Conservation (phyloP, 2,113 vertebrate species). For the Caretta caretta region DNA sequence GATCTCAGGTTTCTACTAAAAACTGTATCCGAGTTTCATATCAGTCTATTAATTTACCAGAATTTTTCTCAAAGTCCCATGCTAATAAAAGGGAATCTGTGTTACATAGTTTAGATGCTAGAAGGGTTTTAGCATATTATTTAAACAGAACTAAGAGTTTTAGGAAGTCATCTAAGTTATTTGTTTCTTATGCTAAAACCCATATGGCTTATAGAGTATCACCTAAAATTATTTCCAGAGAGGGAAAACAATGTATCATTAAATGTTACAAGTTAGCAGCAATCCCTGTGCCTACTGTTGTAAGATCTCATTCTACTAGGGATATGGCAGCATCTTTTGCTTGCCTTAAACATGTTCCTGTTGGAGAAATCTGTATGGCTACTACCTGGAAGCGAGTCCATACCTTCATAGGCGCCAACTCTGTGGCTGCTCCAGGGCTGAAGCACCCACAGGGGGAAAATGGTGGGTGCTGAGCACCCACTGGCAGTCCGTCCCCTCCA, state of each 20-base stretch:
- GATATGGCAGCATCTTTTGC: not conserved
- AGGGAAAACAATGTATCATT: not conserved
- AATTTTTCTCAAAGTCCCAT: not conserved
- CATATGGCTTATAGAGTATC: not conserved
- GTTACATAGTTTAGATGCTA: not conserved
- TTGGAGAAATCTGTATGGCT: not conserved
- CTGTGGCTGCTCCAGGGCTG: no score
- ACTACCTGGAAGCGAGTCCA: not conserved
- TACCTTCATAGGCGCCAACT: not conserved
- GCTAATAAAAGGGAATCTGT: not conserved
- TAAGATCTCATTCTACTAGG: not conserved
- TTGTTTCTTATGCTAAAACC: not conserved
- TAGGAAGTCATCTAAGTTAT: not conserved
- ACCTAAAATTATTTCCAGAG: not conserved
- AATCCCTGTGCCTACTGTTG: not conserved
- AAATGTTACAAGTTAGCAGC: not conserved
- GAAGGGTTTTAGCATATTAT: not conserved
- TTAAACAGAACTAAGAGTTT: not conserved
- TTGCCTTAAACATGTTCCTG: not conserved
- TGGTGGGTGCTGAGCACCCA: no score
- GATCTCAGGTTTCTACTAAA: not conserved
- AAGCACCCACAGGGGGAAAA: no score
- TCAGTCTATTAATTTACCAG: not conserved
- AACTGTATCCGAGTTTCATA: not conserved
- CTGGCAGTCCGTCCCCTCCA: no score